Percentiles rank a stretch among this genome's conserved stretches.
phyloP scores from a whole-genome alignment of 2,113 vertebrate genomes.

The Pelmatolapia mariae region DNA sequence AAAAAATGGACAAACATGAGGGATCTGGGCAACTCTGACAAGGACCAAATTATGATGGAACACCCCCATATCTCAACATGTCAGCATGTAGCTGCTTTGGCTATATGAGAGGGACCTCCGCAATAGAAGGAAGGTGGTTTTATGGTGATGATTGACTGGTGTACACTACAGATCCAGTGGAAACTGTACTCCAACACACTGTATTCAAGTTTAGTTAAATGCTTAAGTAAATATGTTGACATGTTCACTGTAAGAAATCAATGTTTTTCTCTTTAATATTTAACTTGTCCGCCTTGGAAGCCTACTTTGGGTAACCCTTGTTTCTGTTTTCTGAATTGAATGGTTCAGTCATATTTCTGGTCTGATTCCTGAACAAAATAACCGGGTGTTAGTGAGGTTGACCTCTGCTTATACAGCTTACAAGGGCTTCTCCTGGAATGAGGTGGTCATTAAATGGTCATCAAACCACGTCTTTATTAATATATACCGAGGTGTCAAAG shows the following conservation, averaged over 20 bases:
- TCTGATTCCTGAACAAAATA: not conserved
- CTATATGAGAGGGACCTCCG: not conserved
- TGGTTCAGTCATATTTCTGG: not conserved
- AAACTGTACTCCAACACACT: not conserved
- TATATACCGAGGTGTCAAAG: accelerated
- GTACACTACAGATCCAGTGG: not conserved
- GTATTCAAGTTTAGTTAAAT: not conserved
- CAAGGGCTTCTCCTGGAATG: not conserved
- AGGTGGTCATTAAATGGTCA: not conserved
- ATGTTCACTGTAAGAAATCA: not conserved
- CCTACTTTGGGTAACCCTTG: accelerated
- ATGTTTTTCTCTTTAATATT: not conserved
- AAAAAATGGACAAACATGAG: not conserved
- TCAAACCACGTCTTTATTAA: not conserved
- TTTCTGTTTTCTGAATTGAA: not conserved
- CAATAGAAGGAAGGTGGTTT: not conserved
- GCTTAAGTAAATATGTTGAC: not conserved
- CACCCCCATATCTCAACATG: not conserved
- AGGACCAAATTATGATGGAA: not conserved
- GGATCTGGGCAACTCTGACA: not conserved
- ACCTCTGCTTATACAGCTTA: not conserved
- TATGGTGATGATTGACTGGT: not conserved
- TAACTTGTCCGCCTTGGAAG: accelerated
- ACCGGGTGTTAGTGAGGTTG: accelerated
- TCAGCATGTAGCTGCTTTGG: not conserved